A percentile compares a stretch with the other conserved stretches of the same genome.
These are phyloP conservation scores for Astur gentilis DNA, from an alignment of 2,113 vertebrate species.

Conservation along the genomic window DNA sequence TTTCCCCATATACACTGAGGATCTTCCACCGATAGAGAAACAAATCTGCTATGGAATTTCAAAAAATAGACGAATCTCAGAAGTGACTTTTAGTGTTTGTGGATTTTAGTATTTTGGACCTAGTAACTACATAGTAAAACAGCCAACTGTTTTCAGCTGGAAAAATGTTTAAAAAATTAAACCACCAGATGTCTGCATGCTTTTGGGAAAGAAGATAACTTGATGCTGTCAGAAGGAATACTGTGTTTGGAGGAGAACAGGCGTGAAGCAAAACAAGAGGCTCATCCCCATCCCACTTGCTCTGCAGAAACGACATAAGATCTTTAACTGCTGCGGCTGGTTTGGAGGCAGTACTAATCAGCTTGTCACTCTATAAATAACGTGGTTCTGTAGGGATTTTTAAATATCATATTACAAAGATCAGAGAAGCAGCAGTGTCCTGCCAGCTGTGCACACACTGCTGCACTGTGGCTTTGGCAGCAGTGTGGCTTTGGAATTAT, in stretches of 20 bases:
- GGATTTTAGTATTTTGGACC: neutral
- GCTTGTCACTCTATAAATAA: neutral
- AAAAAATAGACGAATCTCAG: neutral
- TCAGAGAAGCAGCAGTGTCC: neutral
- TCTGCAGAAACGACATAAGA: neutral
- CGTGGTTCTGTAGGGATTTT: neutral
- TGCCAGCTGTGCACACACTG: neutral
- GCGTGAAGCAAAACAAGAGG: neutral
- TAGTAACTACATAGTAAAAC: neutral
- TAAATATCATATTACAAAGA: neutral
- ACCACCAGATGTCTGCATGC: neutral
- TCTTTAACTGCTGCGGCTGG: neutral
- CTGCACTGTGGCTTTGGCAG: neutral
- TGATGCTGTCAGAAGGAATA: neutral
- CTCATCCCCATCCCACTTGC: neutral
- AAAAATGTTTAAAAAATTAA: neutral
- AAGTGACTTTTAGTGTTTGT: neutral
- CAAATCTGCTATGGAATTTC: neutral
- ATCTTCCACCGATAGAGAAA: neutral
- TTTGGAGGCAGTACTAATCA: neutral
- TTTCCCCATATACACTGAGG: neutral
- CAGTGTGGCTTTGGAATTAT: neutral
- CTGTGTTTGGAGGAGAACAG: neutral
- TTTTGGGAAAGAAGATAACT: neutral
- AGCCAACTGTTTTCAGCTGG: neutral